Conservation (phyloP, 2,113 vertebrate genomes). For the Tapirus terrestris region DNA sequence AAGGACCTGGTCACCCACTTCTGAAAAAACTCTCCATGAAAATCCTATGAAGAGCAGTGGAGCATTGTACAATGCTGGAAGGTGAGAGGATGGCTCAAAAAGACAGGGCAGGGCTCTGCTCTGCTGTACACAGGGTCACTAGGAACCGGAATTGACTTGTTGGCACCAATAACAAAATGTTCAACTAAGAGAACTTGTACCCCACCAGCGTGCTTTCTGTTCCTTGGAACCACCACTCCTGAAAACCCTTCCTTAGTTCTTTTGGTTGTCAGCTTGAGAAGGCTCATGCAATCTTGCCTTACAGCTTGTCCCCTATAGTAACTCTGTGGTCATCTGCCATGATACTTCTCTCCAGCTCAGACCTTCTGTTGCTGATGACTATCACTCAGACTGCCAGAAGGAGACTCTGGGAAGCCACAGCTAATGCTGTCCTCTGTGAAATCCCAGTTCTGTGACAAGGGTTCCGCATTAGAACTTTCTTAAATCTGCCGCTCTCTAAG, state of each 20-base stretch:
- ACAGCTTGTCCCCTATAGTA: not conserved
- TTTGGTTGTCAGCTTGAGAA: not conserved
- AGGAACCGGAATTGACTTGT: no score
- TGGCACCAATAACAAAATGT: not conserved
- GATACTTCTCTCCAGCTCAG: not conserved
- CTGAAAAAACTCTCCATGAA: no score
- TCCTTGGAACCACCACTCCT: not conserved
- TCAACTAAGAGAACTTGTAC: not conserved
- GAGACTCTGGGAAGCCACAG: not conserved
- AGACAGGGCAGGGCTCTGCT: no score
- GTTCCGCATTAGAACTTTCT: not conserved
- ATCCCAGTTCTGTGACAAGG: not conserved
- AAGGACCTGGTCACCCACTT: no score
- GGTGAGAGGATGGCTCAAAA: no score
- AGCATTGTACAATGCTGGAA: no score
- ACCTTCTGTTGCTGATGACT: not conserved
- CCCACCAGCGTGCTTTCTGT: not conserved
- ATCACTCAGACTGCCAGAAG: not conserved
- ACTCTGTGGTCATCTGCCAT: not conserved
- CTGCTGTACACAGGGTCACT: no score
- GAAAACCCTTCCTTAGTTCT: not conserved
- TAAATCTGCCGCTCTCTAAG: not conserved
- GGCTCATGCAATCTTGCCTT: accelerated
- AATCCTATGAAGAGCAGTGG: no score
- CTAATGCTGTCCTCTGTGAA: not conserved